phyloP scores from a whole-genome alignment of 2,888 invertebrate genomes.

The Drosophila meridiana region DNA sequence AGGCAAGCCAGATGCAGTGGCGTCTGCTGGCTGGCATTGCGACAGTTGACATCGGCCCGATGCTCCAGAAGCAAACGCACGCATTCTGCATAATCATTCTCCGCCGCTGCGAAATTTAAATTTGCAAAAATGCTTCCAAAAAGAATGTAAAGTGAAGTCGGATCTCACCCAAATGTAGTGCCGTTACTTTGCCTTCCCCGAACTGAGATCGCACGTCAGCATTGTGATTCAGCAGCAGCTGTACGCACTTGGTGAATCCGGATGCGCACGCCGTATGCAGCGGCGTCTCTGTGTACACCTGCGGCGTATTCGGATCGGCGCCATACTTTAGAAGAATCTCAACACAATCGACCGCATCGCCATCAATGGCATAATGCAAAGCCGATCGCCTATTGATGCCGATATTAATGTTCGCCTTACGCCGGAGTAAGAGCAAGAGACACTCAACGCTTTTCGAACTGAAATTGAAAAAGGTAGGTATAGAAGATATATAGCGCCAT shows the following conservation, averaged over 20 bases:
- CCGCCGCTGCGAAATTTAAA: slow-evolving; percentile 87
- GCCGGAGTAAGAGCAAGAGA: slow-evolving; percentile 88
- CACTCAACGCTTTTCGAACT: slow-evolving; percentile 84
- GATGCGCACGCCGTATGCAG: slow-evolving; percentile 92
- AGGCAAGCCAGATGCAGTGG: slow-evolving; percentile 93
- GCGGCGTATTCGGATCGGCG: slow-evolving; percentile 93
- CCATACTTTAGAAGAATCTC: slow-evolving; percentile 90
- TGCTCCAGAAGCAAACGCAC: slow-evolving; percentile 90
- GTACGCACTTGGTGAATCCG: slow-evolving; percentile 89
- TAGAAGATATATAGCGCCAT: no score
- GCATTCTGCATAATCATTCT: slow-evolving; percentile 93
- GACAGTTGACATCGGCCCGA: slow-evolving; percentile 91
- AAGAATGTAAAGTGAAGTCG: not conserved
- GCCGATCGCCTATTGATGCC: slow-evolving; percentile 90
- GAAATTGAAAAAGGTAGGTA: not conserved
- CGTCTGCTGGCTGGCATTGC: slow-evolving; percentile 91
- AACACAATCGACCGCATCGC: slow-evolving; percentile 90
- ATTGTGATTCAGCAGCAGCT: slow-evolving; percentile 90
- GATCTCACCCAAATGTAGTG: slow-evolving; percentile 89
- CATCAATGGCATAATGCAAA: slow-evolving; percentile 93
- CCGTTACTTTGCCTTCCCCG: slow-evolving; percentile 90
- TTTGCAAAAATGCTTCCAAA: not conserved
- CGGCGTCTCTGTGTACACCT: slow-evolving; percentile 93
- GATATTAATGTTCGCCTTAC: slow-evolving; percentile 92
- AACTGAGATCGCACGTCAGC: slow-evolving; percentile 92